Evolutionary conservation across 2,797 vertebrate species (phyloP), one percentile per base, ranked within the genome.

Genomic region (Myotis pilosus): DNA sequence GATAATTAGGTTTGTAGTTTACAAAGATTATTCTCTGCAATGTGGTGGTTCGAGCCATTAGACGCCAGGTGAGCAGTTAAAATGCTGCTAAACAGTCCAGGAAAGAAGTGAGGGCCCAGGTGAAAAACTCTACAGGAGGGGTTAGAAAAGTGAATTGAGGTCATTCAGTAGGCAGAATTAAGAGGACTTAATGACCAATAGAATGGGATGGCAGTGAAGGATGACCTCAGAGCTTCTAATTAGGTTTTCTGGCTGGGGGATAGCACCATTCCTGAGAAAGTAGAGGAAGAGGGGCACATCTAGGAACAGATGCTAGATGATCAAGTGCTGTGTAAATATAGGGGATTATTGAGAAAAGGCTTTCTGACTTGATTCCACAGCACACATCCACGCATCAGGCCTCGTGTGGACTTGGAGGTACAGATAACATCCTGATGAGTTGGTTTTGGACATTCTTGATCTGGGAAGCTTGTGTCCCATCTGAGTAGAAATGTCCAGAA

Each of bases 141-240:
- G 20, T 44, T 53, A 78, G n/a, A 68, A 66, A 41, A 78, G 38
- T 44, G 51, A 85, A 51, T 23, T 53, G 28, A 87, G 55, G 20
- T 57, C 7, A 41, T 88, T 85, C 80, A 87, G 33, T 69, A 85
- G 85, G 41, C 22, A 89, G 16, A 94, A 69, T 92, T 80, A 72
- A 55, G 44, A 57, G 44, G 87, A 72, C 38, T 75, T 47, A 62
- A 62, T 88, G 62, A 85, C 55, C 79, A 53, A 2, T 68, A 80
- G 64, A 53, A 55, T 41, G 49, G 22, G 78, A 3, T n/a, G 12
- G 25, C 49, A 23, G 23, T 84, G 41, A 91, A 49, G 10, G 10
- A 74, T 91, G 72, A 91, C 57, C 78, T 92, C 36, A 68, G 13
- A 44, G 22, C 78, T 92, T 87, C 76, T 81, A 51, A 53, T 83